Evolutionary conservation across 37 sponge, comb jelly and placozoan species (phyloP).

Genomic region (Oopsacas minuta): DNA sequence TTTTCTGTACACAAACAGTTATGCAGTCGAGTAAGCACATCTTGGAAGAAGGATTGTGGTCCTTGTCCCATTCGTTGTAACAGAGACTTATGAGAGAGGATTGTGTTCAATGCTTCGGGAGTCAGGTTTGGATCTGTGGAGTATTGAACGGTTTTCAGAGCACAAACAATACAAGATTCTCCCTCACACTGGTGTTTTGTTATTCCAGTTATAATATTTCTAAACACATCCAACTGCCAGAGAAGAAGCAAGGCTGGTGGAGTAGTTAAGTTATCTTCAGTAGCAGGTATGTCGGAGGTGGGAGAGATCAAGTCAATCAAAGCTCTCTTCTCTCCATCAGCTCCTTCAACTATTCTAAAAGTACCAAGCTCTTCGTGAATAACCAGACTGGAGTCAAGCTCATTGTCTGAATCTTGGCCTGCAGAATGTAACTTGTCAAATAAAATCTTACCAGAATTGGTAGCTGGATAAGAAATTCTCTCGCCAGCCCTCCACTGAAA

Average conservation of each 20-base stretch:
- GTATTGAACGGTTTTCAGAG: neutral
- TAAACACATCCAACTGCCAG: neutral
- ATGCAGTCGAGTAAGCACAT: neutral
- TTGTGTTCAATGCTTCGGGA: neutral
- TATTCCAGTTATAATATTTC: neutral
- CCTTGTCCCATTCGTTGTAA: neutral
- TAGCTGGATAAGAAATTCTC: neutral
- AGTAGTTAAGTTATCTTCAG: neutral
- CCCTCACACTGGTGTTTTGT: neutral
- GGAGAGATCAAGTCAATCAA: neutral
- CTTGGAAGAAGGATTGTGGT: neutral
- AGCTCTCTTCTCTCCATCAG: neutral
- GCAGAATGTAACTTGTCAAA: neutral
- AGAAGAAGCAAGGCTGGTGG: neutral
- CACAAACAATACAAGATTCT: neutral
- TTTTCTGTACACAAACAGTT: neutral
- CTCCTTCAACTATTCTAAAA: neutral
- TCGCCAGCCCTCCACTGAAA: neutral
- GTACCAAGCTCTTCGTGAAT: neutral
- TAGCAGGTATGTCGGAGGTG: neutral
- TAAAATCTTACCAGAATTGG: neutral
- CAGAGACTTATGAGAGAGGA: neutral
- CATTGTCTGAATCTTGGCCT: neutral
- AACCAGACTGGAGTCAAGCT: neutral
- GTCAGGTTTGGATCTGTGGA: neutral